Evolutionary conservation across 2,888 invertebrate genomes (phyloP).

Genomic region (Pollenia amentaria): DNA sequence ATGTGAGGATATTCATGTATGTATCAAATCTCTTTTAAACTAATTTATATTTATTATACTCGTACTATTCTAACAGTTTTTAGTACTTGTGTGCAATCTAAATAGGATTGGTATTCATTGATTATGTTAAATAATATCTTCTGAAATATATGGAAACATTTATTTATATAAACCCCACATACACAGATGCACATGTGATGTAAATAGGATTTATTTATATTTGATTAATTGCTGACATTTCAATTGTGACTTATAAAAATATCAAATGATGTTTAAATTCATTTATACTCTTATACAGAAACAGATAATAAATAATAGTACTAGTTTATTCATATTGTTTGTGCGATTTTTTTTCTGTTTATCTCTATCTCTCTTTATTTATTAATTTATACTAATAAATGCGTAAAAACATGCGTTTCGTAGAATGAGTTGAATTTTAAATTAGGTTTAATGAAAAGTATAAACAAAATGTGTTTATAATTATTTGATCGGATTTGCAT

Average conservation of each 20-base stretch:
- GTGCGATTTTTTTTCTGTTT: too few relatives aligned
- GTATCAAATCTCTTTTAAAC: conserved; percentile 52
- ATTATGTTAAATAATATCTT: conserved; percentile 30
- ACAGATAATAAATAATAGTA: too few relatives aligned
- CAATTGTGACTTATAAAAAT: conserved; percentile 61
- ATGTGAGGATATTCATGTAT: neutral
- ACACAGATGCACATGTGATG: neutral
- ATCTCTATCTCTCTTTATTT: too few relatives aligned
- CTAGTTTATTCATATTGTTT: too few relatives aligned
- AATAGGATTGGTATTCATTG: conserved; percentile 67
- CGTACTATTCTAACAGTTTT: neutral
- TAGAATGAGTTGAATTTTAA: too few relatives aligned
- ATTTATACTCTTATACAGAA: neutral
- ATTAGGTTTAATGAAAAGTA: too few relatives aligned
- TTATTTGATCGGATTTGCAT: too few relatives aligned
- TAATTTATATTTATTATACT: conserved; percentile 51
- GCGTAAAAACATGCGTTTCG: too few relatives aligned
- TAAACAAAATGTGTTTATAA: too few relatives aligned
- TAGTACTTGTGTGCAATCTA: conserved; percentile 42
- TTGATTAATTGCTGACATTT: conserved; percentile 74
- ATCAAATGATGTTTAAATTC: conserved; percentile 43
- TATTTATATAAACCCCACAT: neutral
- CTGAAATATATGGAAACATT: neutral
- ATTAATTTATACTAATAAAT: too few relatives aligned
- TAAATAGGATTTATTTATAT: conserved; percentile 69